These are phyloP conservation scores for Ophion obscuratus DNA, from an alignment of 2,888 invertebrate genomes.

Conservation along the genomic window DNA sequence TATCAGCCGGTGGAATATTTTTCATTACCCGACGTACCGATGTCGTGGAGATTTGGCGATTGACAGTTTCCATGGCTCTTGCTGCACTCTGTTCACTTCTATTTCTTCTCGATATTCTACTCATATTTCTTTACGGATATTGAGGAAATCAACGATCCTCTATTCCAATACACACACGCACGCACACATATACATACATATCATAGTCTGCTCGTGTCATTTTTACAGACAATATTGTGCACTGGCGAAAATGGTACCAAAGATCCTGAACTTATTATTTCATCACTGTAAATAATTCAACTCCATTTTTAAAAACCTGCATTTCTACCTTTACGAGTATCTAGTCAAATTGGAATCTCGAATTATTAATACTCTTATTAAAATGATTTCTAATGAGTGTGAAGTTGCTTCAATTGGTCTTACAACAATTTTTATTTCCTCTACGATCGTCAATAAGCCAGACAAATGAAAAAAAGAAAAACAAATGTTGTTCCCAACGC, in stretches of 20 bases:
- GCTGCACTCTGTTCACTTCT: slow-evolving; percentile 69
- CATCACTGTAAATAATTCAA: slow-evolving; percentile 56
- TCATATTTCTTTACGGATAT: slow-evolving; percentile 76
- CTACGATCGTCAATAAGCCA: slow-evolving; percentile 36
- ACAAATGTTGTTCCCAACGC: slow-evolving; percentile 35
- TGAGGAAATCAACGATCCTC: slow-evolving; percentile 49
- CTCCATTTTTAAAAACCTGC: background rate
- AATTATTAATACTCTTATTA: background rate
- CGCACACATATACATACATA: background rate
- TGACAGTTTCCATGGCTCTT: slow-evolving; percentile 68
- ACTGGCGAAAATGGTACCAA: background rate
- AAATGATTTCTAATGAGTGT: background rate
- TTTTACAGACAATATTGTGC: background rate
- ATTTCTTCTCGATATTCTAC: slow-evolving; percentile 73
- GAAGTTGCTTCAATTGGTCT: slow-evolving; percentile 23
- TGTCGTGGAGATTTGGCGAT: slow-evolving; percentile 67
- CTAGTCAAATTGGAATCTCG: too few species aligned
- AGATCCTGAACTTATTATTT: slow-evolving; percentile 1
- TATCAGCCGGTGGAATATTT: slow-evolving; percentile 71
- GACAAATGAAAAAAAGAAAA: slow-evolving; percentile 32
- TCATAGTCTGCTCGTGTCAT: background rate
- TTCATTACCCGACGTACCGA: slow-evolving; percentile 63
- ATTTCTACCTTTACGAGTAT: background rate
- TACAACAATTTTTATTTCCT: slow-evolving; percentile 10
- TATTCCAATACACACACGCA: background rate